Base-by-base conservation (phyloP, 2,113 vertebrate genomes). In the Monopterus albus region DNA sequence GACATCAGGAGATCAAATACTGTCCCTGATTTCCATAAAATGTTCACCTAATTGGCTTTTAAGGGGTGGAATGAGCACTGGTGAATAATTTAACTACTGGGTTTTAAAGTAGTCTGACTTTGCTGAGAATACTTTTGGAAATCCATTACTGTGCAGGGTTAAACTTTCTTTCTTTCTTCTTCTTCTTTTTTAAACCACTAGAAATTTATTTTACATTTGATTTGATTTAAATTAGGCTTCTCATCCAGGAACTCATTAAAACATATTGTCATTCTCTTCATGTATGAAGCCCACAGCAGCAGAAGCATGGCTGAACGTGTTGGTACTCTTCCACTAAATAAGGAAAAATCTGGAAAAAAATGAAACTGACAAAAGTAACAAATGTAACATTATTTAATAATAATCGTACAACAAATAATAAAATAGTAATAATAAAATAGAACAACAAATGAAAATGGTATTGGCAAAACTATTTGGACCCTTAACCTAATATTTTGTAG, bases 1-100 rank as follows among this genome's bases (percentile, higher is more conserved):
- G 78, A 82, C 82, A 83, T 76, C 72, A 77, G 71, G 72, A 81
- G 81, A 86, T 86, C 74, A 85, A 88, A 85, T 55, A 20, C 56
- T 45, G 66, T 73, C 49, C 25, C 82, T 78, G 63, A 83, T 86
- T 83, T 84, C 77, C 84, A 82, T 83, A 64, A 87, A 81, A 81
- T 33, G 12, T 38, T 79, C 78, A 42, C 61, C 72, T 84, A 89
- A 91, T 86, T 84, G 84, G 78, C 75, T 85, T 87, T 89, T 75
- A 85, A 81, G 67, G 36, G 76, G 62, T 56, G 53, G 47, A 61
- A 69, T 52, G 77, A 66, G 72, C 2, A 2, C 39, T 23, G 17
- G 59, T 78, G 72, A 87, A 87, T 89, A 84, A 82, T 88, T 85
- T 25, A 79, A 75, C 66, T 13, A 26, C 63, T 79, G 73, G 47